phyloP scores from a whole-genome alignment of 2,888 invertebrate genomes.

The Tipula vernalis region DNA sequence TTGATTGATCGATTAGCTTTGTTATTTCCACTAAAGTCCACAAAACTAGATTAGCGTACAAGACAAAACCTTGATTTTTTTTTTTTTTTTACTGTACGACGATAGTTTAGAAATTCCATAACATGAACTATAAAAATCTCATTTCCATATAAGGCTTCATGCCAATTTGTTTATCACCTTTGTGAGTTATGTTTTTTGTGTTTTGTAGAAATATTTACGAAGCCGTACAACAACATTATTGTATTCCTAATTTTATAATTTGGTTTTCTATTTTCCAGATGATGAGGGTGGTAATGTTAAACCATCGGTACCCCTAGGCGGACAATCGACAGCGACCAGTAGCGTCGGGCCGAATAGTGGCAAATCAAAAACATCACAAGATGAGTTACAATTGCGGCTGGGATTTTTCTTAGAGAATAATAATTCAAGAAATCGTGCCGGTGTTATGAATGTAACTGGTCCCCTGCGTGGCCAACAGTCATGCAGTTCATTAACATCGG shows the following conservation, averaged over 20 bases:
- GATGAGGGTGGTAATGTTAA: conserved; percentile 61
- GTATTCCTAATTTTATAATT: not conserved
- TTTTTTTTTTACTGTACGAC: not conserved
- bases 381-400: conserved; percentile 70
- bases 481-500: conserved; percentile 51
- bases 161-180: conserved; percentile 15
- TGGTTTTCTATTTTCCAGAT: conserved; percentile 35
- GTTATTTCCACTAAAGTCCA: not conserved
- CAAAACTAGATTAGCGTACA: no score
- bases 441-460: conserved; percentile 24
- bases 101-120: not conserved
- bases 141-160: not conserved
- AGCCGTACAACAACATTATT: not conserved
- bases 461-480: conserved; percentile 28
- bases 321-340: not conserved
- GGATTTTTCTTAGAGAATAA: conserved; percentile 68
- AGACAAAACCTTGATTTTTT: not conserved
- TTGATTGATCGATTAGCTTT: not conserved
- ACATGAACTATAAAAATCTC: not conserved
- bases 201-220: conserved; percentile 10
- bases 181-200: conserved; percentile 14
- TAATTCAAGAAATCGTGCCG: conserved; percentile 38
- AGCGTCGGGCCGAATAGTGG: conserved; percentile 12
- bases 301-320: conserved; percentile 29
- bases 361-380: conserved; percentile 45